These are phyloP conservation scores for Pangasius sanitwongsei DNA, from an alignment of 2,797 vertebrate species.

Conservation along the genomic window DNA sequence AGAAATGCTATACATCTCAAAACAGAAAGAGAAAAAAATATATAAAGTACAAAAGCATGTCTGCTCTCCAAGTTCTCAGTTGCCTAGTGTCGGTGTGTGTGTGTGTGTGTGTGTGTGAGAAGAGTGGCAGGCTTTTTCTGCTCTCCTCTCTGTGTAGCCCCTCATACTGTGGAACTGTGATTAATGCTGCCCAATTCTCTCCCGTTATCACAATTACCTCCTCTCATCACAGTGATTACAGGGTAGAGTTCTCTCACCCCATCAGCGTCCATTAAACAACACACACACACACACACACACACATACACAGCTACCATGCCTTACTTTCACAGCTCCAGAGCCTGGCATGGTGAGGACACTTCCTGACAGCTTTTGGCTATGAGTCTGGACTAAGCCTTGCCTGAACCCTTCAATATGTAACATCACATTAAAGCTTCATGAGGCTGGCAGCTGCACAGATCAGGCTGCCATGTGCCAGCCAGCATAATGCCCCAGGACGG, in stretches of 20 bases:
- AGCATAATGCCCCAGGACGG: constrained; percentile 49
- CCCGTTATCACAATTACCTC: constrained; percentile 52
- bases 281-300: constrained; percentile 35
- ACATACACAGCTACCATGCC: constrained; percentile 2
- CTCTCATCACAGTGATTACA: constrained; percentile 52
- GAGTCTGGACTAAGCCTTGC: constrained; percentile 54
- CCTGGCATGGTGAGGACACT: constrained; percentile 54
- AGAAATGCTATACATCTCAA: not conserved
- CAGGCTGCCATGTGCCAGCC: constrained; percentile 59
- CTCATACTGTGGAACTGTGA: constrained; percentile 48
- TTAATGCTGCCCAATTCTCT: constrained; percentile 52
- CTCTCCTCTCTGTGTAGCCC: constrained; percentile 27
- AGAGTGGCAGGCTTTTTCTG: constrained; percentile 16
- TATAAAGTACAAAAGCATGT: not conserved
- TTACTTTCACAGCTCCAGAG: constrained; percentile 35
- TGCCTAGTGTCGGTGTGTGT: not conserved
- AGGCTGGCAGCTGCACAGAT: constrained; percentile 68
- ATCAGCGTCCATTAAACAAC: constrained; percentile 50
- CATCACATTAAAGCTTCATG: constrained; percentile 74
- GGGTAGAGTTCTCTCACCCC: constrained; percentile 48
- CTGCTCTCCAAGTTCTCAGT: not conserved
- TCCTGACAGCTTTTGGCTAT: constrained; percentile 43
- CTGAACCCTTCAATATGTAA: constrained; percentile 70
- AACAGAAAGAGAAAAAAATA: not conserved
- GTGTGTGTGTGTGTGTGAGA: not conserved